Percentiles rank a stretch among this genome's conserved stretches.
phyloP scores from a whole-genome alignment of 2,797 vertebrate genomes.

The Diglossa cyanea region DNA sequence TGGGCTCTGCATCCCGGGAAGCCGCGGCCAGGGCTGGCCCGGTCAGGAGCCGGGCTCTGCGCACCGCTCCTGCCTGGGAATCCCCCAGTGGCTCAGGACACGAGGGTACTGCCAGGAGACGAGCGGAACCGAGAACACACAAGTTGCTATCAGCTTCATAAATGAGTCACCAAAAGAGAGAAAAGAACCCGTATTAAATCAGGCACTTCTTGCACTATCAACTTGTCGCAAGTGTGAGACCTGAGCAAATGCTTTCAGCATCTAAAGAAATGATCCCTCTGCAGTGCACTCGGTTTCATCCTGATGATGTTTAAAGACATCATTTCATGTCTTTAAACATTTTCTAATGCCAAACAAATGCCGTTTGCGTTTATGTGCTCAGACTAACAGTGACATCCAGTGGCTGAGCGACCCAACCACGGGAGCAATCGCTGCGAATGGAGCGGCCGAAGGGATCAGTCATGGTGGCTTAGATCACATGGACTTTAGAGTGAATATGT shows the following conservation, averaged over 20 bases:
- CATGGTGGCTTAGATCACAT: background rate
- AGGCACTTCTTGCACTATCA: background rate
- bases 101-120: background rate
- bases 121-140: background rate
- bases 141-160: background rate
- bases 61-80: background rate
- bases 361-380: background rate
- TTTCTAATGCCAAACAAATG: constrained; percentile 32
- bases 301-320: background rate
- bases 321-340: background rate
- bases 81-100: background rate
- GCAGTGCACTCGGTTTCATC: background rate
- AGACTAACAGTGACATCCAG: constrained; percentile 62
- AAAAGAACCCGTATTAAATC: background rate
- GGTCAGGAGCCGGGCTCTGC: background rate
- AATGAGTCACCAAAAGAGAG: background rate
- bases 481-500: background rate
- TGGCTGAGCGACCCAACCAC: constrained; percentile 18
- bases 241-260: background rate
- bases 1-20: background rate
- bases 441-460: background rate
- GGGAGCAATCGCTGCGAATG: background rate
- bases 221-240: background rate
- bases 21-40: background rate
- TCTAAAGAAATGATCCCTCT: background rate